Evolutionary conservation across 2,888 invertebrate genomes (phyloP).

Genomic region (Slavum lentiscoides): DNA sequence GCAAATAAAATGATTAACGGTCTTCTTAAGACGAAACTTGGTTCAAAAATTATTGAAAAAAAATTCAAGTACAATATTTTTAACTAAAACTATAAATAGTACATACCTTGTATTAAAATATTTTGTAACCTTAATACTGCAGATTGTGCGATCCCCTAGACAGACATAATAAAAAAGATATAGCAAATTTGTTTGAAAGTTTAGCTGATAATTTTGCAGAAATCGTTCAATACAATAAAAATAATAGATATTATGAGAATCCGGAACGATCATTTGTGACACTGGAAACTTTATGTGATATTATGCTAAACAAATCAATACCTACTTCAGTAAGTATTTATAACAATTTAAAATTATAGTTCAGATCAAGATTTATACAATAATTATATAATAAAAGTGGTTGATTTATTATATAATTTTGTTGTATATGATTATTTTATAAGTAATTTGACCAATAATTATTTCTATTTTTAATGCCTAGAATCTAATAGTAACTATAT

Average conservation of each 20-base stretch:
- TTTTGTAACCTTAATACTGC: slow-evolving; percentile 27
- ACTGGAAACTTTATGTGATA: slow-evolving; percentile 78
- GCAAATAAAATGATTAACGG: slow-evolving; percentile 71
- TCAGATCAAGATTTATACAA: too few relatives aligned
- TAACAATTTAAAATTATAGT: background rate
- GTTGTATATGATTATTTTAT: too few relatives aligned
- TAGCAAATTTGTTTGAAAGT: slow-evolving; percentile 79
- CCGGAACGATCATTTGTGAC: slow-evolving; percentile 64
- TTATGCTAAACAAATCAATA: slow-evolving; percentile 69
- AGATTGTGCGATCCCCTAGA: slow-evolving; percentile 77
- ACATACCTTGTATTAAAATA: too few relatives aligned
- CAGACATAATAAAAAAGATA: slow-evolving; percentile 66
- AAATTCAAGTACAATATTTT: slow-evolving; percentile 68
- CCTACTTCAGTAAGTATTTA: slow-evolving; percentile 62
- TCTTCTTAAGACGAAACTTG: slow-evolving; percentile 66
- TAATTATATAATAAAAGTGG: too few relatives aligned
- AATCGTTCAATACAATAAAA: slow-evolving; percentile 92
- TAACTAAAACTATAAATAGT: too few relatives aligned
- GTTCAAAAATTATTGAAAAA: slow-evolving; percentile 69
- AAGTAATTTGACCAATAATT: too few relatives aligned
- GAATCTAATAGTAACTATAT: too few relatives aligned
- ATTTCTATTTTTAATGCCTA: too few relatives aligned
- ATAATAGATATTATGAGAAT: slow-evolving; percentile 70
- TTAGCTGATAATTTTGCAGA: slow-evolving; percentile 86
- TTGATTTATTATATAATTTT: too few relatives aligned